Base-by-base conservation (phyloP, 1,140 invertebrate genomes). In the Hermetia illucens region DNA sequence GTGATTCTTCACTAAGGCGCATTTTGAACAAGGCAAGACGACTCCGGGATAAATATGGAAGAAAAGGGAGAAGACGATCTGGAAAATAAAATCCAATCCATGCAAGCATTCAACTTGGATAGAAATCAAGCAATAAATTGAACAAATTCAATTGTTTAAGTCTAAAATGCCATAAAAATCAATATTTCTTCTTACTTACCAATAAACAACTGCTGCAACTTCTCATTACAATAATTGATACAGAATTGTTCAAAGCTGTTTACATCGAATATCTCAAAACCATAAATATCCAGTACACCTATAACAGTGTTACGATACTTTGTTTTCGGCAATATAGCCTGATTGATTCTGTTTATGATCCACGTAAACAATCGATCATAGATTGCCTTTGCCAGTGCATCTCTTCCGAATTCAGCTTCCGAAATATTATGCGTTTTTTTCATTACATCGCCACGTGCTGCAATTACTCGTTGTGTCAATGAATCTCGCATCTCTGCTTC, bases 151-250 rank as follows among this genome's bases (percentile, higher is more conserved):
- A 34, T 1, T 15, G n/a, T 34, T 34, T 24, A 19, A 24, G 13
- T n/a, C 1, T 32, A 30, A 25, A 36, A 19, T 36, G 13, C 4
- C 19, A 20, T 24, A 36, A 17, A n/a, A n/a, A n/a, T n/a, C n/a
- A n/a, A n/a, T n/a, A n/a, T n/a, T n/a, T n/a, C 13, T 17, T 41
- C 6, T 24, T 5, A 64, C 70, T 68, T 58, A 90, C 87, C 82
- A 51, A 96, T 96, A 56, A 96, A 96, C 4, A 95, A 66, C 56
- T 96, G 92, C 55, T 96, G 92, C 18, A 95, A 67, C 62, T 96
- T 95, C 65, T 96, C 91, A 61, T 95, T 96, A 50, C 91, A 95
- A 64, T 95, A 95, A 60, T 95, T 95, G 50, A 96, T 96, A 56
- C 90, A 94, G 57, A 76, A 76, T 55, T 95, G 90, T 62, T 95